Conservation (phyloP, 1,140 invertebrate genomes). For the Cotesia vestalis region DNA sequence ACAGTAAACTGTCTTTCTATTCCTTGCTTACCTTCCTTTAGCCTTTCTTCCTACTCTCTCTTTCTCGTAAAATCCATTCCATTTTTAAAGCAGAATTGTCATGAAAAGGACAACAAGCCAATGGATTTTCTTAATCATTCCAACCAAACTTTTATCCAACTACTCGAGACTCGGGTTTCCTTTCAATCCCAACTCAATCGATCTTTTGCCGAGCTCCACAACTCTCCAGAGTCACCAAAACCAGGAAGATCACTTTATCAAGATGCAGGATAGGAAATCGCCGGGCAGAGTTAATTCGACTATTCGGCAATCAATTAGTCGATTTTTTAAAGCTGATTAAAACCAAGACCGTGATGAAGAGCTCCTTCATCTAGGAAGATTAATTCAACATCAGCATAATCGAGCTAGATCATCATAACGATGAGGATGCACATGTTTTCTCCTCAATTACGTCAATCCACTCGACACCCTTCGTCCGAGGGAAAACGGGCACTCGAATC, state of each 20-base stretch:
- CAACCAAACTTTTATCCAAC: slow-evolving; percentile 21
- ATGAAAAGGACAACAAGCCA: slow-evolving; percentile 24
- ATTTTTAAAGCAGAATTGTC: not conserved
- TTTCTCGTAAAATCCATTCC: slow-evolving; percentile 4
- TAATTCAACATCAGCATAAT: slow-evolving; percentile 24
- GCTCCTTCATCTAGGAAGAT: not conserved
- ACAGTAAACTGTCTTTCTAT: not conserved
- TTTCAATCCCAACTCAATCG: slow-evolving; percentile 20
- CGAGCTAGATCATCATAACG: slow-evolving; percentile 45
- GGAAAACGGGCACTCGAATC: slow-evolving; percentile 58
- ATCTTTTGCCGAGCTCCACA: slow-evolving; percentile 12
- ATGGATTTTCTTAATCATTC: slow-evolving; percentile 33
- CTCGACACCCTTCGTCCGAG: slow-evolving; percentile 54
- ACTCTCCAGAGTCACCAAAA: slow-evolving; percentile 13
- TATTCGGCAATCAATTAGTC: not conserved
- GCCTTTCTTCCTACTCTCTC: not conserved
- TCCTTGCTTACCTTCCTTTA: no score
- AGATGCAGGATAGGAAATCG: slow-evolving; percentile 19
- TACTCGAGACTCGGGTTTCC: not conserved
- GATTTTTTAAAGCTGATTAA: not conserved
- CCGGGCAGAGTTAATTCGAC: not conserved
- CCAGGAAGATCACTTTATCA: slow-evolving; percentile 26
- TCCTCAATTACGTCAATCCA: slow-evolving; percentile 68
- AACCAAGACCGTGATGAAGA: not conserved
- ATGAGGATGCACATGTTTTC: slow-evolving; percentile 59